Base-by-base conservation (phyloP, 2,113 vertebrate species). In the Muntiacus muntjak region DNA sequence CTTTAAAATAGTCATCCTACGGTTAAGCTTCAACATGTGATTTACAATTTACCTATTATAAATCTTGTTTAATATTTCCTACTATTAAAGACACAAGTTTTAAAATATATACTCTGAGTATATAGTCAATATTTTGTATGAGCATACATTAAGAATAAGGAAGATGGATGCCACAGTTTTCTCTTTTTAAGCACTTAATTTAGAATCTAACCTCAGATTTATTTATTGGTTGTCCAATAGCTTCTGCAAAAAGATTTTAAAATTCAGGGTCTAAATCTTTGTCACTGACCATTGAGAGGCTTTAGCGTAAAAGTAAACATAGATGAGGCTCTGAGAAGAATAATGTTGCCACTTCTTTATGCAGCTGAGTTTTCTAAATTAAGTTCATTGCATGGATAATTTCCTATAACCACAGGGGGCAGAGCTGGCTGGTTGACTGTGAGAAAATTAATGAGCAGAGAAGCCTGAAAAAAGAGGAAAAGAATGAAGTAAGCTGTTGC, bases 321-420 rank as follows among this genome's bases (percentile, higher is more conserved):
- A 88, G 45, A 87, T 33, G 57, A 43, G 74, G 45, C 45, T 74
- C 71, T 7, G 74, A 96, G 92, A 91, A 94, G 78, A 88, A 95
- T 50, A 50, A 82, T 57, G 45, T 23, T 43, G 58, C 21, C 76
- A 84, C 17, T 30, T 90, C 45, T 74, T 94, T 60, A 88, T n/a
- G 83, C 78, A 97, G 74, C 36, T 89, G 93, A 87, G n/a, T 93
- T 97, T 95, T 85, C 95, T 97, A 95, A 96, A 97, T 96, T 74
- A 96, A 94, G 91, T 78, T 88, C 90, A 89, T 92, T 95, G 90
- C 55, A 87, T 91, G 67, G 88, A 89, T 97, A 97, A 97, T 97
- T 97, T 98, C 94, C 86, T 89, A 45, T 96, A 97, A 89, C 88
- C 92, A 54, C 1, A n/a, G 54, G 82, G 82, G 74, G 96, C 90